Evolutionary conservation across 2,113 vertebrate genomes (phyloP), one percentile per base, ranked within the genome.

Genomic region (Gasterosteus nipponicus): DNA sequence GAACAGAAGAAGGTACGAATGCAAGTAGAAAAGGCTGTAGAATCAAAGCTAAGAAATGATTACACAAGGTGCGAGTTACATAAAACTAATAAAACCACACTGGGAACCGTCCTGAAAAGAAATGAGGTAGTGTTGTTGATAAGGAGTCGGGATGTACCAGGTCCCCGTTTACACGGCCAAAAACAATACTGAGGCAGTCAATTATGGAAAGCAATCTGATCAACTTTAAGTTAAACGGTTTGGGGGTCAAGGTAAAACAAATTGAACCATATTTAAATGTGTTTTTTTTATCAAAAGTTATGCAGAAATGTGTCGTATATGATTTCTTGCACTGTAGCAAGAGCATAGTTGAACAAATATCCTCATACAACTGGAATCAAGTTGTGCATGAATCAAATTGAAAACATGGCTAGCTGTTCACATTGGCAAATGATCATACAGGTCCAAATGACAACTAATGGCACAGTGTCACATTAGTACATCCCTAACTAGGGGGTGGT

Each of bases 51-150:
- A 60, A 84, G 81, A 84, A 89, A 86, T 66, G 72, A 44, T 82
- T 57, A 72, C 75, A 84, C 82, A 91, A 90, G 74, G 64, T 85
- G 64, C 70, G 83, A 84, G 79, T 83, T 64, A 76, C 84, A 82
- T 75, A 56, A 82, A 80, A 87, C 69, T 87, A 80, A 73, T 73
- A 70, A 80, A 90, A 86, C 78, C 78, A 85, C 77, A 84, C 60
- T 71, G 73, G 70, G 87, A 85, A 91, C 54, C 18, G 4, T 87
- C 81, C 85, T 89, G 87, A 89, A 89, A 92, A 88, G 69, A 91
- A 93, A 92, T 92, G 94, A 95, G 94, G 94, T 95, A 95, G 94
- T 87, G 92, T 79, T 86, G 90, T 92, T 92, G 87, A 86, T 87
- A 85, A 82, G 79, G 71, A 92, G 86, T 49, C 81, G 88, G 77